phyloP scores from a whole-genome alignment of 2,797 vertebrate genomes.

The Sebastes kiyomatsui region DNA sequence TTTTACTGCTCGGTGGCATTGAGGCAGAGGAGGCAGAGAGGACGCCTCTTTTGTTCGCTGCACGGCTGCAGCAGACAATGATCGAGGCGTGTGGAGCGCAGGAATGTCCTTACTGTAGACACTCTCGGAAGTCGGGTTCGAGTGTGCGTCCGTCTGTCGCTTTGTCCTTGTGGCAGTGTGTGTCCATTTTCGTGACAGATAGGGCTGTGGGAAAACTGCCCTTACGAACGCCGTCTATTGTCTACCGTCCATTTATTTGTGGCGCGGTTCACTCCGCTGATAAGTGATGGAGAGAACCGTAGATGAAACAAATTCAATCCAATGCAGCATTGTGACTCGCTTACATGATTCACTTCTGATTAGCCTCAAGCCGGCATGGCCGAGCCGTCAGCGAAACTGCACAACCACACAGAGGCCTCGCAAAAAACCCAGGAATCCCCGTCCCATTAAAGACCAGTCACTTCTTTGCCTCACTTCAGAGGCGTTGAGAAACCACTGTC shows the following conservation, averaged over 20 bases:
- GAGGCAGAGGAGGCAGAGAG: conserved; percentile 67
- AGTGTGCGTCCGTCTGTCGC: conserved; percentile 73
- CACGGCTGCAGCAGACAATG: conserved; percentile 67
- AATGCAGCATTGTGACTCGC: conserved; percentile 70
- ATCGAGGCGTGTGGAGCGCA: conserved; percentile 67
- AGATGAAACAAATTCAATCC: conserved; percentile 80
- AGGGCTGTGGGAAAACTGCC: conserved; percentile 82
- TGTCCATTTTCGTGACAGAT: conserved; percentile 79
- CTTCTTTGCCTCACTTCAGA: conserved; percentile 46
- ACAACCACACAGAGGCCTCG: conserved; percentile 49
- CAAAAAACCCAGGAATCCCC: conserved; percentile 58
- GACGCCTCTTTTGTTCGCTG: conserved; percentile 71
- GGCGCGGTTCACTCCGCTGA: conserved; percentile 59
- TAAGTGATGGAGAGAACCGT: conserved; percentile 73
- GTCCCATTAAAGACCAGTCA: conserved; percentile 53
- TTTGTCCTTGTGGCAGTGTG: conserved; percentile 78
- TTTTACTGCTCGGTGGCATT: conserved; percentile 74
- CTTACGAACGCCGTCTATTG: conserved; percentile 72
- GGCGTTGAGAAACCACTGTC: conserved; percentile 56
- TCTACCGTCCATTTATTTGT: conserved; percentile 69
- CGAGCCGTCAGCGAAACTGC: conserved; percentile 52
- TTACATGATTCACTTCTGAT: conserved; percentile 82
- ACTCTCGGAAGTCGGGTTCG: conserved; percentile 76
- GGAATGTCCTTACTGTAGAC: conserved; percentile 80
- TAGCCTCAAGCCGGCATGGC: conserved; percentile 76